These are phyloP conservation scores for Otis tarda DNA, from an alignment of 2,113 vertebrate genomes.

Conservation along the genomic window DNA sequence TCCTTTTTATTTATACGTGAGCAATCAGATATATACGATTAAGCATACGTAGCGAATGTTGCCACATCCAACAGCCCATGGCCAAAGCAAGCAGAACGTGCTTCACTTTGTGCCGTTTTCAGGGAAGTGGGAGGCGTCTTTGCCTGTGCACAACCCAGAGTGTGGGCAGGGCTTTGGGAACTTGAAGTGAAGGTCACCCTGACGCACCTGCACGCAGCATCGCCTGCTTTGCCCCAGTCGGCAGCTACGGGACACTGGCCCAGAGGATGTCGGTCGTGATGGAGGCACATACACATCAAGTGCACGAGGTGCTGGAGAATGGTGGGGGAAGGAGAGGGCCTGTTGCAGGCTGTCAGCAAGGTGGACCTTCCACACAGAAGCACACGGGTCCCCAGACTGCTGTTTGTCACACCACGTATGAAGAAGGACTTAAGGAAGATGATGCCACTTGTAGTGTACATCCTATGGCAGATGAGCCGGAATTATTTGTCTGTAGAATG, in stretches of 20 bases:
- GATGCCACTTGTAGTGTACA: neutral
- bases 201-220: neutral
- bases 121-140: neutral
- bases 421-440: neutral
- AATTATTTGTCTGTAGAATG: slow-evolving; percentile 23
- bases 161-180: neutral
- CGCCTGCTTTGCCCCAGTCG: fast-evolving
- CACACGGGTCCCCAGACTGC: neutral
- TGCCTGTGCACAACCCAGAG: neutral
- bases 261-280: fast-evolving
- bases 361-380: neutral
- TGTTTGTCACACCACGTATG: fast-evolving
- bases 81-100: neutral
- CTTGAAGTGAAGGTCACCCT: neutral
- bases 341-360: neutral
- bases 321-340: neutral
- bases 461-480: slow-evolving; percentile 8
- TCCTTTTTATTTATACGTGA: neutral
- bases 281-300: neutral
- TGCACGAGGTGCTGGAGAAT: fast-evolving
- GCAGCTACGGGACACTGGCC: fast-evolving
- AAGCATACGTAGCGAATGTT: neutral
- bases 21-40: neutral
- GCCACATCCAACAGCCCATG: neutral
- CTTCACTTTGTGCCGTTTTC: neutral